Percentiles rank a stretch among this genome's conserved stretches.
Evolutionary conservation across 2,797 vertebrate genomes (phyloP).

Genomic region (Darevskia nairensis): DNA sequence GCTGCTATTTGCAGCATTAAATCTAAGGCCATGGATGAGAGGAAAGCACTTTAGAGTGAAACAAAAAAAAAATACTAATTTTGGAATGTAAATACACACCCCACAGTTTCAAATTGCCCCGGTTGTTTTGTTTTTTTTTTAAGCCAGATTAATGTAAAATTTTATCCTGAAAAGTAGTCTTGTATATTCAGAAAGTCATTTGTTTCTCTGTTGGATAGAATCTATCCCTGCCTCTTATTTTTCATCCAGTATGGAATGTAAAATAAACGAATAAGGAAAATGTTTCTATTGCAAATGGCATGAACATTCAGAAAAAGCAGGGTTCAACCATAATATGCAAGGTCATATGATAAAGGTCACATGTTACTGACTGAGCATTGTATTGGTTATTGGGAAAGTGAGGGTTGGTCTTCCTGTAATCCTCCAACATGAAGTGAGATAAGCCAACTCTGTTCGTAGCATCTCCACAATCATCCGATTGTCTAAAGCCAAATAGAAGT

Average conservation of each 20-base stretch:
- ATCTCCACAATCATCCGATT: constrained; percentile 99
- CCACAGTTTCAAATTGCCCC: neutral
- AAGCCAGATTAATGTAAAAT: neutral
- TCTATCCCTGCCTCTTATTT: neutral
- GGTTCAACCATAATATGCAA: neutral
- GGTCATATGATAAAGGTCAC: neutral
- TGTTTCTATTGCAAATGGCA: neutral
- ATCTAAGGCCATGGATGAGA: neutral
- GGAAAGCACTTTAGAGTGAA: neutral
- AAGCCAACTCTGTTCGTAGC: constrained; percentile 93
- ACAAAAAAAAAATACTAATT: neutral
- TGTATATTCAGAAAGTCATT: neutral
- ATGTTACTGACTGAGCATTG: constrained; percentile 88
- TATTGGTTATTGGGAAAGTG: constrained; percentile 92
- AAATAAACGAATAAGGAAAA: neutral
- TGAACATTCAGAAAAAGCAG: neutral
- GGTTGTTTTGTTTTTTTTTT: too few species aligned
- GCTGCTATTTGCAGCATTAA: neutral
- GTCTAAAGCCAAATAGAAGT: constrained; percentile 98
- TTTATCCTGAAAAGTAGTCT: neutral
- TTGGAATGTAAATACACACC: neutral
- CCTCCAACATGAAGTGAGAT: constrained; percentile 95
- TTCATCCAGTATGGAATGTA: neutral
- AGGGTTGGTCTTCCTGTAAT: constrained; percentile 96
- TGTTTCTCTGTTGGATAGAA: neutral